Evolutionary conservation across 1,140 invertebrate genomes (phyloP), one percentile per base, ranked within the genome.

Genomic region (Drosophila elegans): DNA sequence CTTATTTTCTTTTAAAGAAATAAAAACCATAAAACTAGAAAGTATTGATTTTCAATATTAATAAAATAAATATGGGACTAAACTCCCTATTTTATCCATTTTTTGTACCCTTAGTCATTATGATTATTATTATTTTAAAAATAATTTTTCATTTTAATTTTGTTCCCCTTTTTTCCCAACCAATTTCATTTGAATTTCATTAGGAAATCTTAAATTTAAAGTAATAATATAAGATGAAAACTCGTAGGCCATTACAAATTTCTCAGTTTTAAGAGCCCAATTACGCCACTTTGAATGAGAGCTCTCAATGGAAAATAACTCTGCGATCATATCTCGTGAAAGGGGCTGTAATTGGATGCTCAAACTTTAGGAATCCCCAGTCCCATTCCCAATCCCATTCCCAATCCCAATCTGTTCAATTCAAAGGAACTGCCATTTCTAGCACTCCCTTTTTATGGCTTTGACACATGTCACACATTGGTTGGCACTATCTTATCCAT

Each of bases 391-490:
- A n/a, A n/a, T n/a, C n/a, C n/a, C n/a, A n/a, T n/a, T n/a, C n/a
- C n/a, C 36, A 0, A 13, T n/a, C 13, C 51, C 59, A 57, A 62
- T 34, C 9, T 3, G n/a, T 9, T 21, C 16, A 27, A 34, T 48
- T 69, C 52, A 41, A 34, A 69, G 39, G 36, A 56, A 71, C 63
- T 32, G 29, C 36, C 38, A 39, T 34, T 48, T 38, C 42, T 39
- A 34, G 63, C 21, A 11, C 25, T 39, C 41, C 34, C 29, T 21
- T 38, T 55, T 74, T 61, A 56, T 51, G 56, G 52, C 34, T 64
- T 45, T 60, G 63, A 78, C 77, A 85, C 74, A 81, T 74, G 82
- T 85, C 78, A 69, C 60, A 86, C 48, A 86, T 64, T 59, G 48
- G 52, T 68, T 73, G 49, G 74, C 81, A 85, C 80, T 63, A 25